These are phyloP conservation scores for Malurus alboscapulatus DNA, from an alignment of 2,113 vertebrate species.

Conservation along the genomic window DNA sequence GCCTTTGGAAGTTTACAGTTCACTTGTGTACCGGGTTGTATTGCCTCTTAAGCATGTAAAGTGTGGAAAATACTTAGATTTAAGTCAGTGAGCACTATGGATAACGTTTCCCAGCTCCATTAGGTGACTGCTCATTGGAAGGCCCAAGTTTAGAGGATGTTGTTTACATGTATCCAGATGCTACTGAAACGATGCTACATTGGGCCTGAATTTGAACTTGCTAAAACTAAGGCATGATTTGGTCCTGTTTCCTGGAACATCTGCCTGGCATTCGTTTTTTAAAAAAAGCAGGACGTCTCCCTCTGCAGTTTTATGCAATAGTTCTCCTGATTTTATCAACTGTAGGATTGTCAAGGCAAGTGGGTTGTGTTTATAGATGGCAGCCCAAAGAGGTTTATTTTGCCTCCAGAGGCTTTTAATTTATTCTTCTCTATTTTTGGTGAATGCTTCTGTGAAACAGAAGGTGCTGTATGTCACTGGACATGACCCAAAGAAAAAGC, in stretches of 20 bases:
- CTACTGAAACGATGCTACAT: not conserved
- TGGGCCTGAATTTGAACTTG: not conserved
- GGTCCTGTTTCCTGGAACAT: not conserved
- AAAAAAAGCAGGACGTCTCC: not conserved
- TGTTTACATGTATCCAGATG: not conserved
- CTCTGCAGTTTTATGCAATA: not conserved
- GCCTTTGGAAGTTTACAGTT: not conserved
- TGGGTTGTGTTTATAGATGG: not conserved
- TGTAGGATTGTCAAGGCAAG: not conserved
- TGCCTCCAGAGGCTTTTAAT: not conserved
- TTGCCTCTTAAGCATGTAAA: not conserved
- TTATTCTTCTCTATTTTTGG: not conserved
- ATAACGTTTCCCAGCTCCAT: not conserved
- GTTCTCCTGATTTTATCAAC: not conserved
- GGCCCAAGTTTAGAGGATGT: not conserved
- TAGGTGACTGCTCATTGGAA: not conserved
- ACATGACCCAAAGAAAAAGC: accelerated
- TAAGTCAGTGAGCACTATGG: not conserved
- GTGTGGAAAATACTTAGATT: not conserved
- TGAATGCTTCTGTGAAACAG: not conserved
- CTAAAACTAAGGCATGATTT: not conserved
- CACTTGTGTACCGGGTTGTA: not conserved
- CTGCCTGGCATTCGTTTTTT: not conserved
- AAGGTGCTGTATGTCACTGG: accelerated
- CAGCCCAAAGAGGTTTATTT: not conserved